phyloP scores from a whole-genome alignment of 1,140 invertebrate genomes.

The Magallana gigas region DNA sequence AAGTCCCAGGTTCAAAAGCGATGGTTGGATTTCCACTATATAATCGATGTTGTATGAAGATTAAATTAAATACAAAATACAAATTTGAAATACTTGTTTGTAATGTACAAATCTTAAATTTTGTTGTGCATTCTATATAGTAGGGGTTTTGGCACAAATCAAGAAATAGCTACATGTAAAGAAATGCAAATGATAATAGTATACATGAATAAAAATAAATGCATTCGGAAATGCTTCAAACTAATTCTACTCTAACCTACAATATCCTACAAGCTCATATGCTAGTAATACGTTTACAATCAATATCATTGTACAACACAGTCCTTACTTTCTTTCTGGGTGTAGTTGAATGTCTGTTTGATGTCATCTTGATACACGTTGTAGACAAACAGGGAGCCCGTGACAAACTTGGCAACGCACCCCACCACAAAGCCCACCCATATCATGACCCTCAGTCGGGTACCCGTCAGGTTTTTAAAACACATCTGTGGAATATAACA shows the following conservation, averaged over 20 bases:
- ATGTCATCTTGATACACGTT: conserved; percentile 68
- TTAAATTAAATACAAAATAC: too few relatives aligned
- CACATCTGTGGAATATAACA: neutral
- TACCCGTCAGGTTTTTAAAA: neutral
- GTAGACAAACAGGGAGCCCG: conserved; percentile 70
- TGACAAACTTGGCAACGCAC: conserved; percentile 66
- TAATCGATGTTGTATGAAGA: neutral
- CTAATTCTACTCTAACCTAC: too few relatives aligned
- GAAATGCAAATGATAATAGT: neutral
- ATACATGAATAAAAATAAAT: neutral
- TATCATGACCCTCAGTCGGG: conserved; percentile 38
- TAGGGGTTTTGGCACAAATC: too few relatives aligned
- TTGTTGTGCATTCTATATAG: too few relatives aligned
- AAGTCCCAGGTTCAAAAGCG: conserved; percentile 60
- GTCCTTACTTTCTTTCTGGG: conserved; percentile 67
- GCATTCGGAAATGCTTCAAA: too few relatives aligned
- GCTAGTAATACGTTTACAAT: too few relatives aligned
- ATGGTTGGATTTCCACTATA: conserved; percentile 63
- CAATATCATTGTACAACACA: neutral
- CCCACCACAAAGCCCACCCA: conserved; percentile 63
- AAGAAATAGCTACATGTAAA: neutral
- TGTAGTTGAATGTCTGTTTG: conserved; percentile 70
- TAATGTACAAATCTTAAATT: too few relatives aligned
- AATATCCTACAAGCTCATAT: too few relatives aligned
- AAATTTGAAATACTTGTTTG: too few relatives aligned